These are phyloP conservation scores for Proterorhinus semilunaris DNA, from an alignment of 2,113 vertebrate species.

Conservation along the genomic window DNA sequence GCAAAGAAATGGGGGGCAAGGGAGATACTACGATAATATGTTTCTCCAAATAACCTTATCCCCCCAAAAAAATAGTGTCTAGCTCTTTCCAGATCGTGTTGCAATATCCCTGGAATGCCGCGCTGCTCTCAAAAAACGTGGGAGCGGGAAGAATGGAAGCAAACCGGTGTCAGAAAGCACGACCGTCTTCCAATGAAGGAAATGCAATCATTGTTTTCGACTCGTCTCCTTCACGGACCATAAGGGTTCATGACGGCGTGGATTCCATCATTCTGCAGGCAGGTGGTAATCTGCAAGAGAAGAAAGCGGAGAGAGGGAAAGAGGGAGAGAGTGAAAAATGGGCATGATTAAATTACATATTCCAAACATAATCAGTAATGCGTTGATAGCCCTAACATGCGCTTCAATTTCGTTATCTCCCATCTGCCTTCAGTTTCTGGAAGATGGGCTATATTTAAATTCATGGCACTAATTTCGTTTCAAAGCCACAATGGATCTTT, in stretches of 20 bases:
- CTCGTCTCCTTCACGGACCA: constrained; percentile 24
- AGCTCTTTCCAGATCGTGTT: constrained; percentile 46
- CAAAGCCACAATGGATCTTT: constrained; percentile 14
- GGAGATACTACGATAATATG: constrained; percentile 49
- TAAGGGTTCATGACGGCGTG: constrained; percentile 27
- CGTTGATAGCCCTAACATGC: background rate
- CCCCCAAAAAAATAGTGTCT: constrained; percentile 51
- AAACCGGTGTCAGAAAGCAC: constrained; percentile 38
- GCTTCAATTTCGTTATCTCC: constrained; percentile 8
- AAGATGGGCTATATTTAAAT: constrained; percentile 14
- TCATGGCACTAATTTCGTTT: constrained; percentile 1
- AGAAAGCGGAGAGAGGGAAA: background rate
- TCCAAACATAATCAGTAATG: constrained; percentile 7
- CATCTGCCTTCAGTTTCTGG: constrained; percentile 1
- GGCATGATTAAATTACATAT: constrained; percentile 19
- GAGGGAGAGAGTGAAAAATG: constrained; percentile 6
- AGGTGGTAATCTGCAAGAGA: constrained; percentile 59
- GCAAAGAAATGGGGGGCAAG: constrained; percentile 40
- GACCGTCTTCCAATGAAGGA: constrained; percentile 30
- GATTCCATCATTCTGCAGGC: constrained; percentile 35
- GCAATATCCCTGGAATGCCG: constrained; percentile 51
- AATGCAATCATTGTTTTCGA: constrained; percentile 53
- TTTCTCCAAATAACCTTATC: constrained; percentile 47
- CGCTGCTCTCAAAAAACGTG: constrained; percentile 38
- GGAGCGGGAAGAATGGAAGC: constrained; percentile 24